phyloP scores from a whole-genome alignment of 2,113 vertebrate genomes.

The Haemorhous mexicanus region DNA sequence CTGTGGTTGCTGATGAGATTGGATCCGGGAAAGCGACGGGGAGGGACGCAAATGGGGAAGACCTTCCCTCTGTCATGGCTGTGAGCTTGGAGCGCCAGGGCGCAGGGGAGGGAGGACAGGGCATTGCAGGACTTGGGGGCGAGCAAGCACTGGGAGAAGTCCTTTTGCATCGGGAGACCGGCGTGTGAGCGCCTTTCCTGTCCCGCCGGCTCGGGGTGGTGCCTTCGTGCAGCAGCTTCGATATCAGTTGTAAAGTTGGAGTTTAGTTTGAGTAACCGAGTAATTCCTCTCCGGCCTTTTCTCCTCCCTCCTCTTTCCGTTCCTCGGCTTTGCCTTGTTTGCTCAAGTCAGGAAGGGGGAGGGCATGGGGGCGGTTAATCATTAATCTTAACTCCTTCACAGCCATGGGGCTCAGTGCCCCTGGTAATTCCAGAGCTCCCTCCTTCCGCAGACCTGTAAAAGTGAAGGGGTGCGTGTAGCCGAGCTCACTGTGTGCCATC shows the following conservation, averaged over 20 bases:
- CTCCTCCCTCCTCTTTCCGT: constrained; percentile 35
- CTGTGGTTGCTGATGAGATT: neutral
- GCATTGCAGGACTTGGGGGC: neutral
- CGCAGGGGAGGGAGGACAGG: neutral
- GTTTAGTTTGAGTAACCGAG: neutral
- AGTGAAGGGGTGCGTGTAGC: neutral
- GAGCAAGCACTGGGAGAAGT: neutral
- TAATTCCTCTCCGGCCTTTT: neutral
- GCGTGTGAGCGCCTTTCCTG: neutral
- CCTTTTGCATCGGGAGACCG: neutral
- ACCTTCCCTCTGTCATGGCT: neutral
- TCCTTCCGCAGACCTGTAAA: neutral
- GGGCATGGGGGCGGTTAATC: constrained; percentile 57
- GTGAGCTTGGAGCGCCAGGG: neutral
- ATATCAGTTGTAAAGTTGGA: neutral
- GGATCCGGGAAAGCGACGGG: neutral
- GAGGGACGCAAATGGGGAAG: neutral
- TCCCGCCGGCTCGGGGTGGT: neutral
- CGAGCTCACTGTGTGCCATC: neutral
- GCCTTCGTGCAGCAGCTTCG: neutral
- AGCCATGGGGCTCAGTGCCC: neutral
- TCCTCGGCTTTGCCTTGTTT: constrained; percentile 31
- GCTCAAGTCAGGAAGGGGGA: constrained; percentile 59
- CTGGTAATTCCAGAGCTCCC: neutral
- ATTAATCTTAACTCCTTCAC: constrained; percentile 62